A percentile compares a stretch with the other conserved stretches of the same genome.
These are phyloP conservation scores for Oreortyx pictus DNA, from an alignment of 2,797 vertebrate species.

Conservation along the genomic window DNA sequence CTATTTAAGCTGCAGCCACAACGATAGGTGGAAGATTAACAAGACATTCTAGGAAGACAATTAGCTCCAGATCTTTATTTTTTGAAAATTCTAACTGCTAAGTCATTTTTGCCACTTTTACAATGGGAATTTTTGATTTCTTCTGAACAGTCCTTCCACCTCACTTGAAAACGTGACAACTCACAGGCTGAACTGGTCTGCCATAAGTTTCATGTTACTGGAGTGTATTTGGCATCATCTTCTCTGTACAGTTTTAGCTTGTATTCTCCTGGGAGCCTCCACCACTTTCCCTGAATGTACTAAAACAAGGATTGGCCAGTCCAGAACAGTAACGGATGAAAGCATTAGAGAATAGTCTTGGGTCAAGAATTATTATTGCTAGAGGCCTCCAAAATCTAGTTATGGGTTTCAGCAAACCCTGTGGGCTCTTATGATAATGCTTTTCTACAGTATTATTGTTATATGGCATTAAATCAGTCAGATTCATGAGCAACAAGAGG, in stretches of 20 bases:
- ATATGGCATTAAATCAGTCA: conserved; percentile 84
- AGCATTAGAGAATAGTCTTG: conserved; percentile 73
- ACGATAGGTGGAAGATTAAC: conserved; percentile 62
- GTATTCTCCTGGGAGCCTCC: conserved; percentile 14
- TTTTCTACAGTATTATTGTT: conserved; percentile 83
- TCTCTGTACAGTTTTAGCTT: conserved; percentile 33
- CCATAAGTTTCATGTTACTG: conserved; percentile 9
- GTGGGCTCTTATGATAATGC: conserved; percentile 82
- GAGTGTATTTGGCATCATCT: conserved; percentile 46
- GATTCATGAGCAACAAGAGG: conserved; percentile 86
- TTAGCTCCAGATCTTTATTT: conserved; percentile 65
- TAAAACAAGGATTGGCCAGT: conserved; percentile 37
- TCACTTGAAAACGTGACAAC: conserved; percentile 66
- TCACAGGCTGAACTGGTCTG: conserved; percentile 51
- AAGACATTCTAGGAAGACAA: conserved; percentile 65
- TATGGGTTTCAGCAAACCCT: conserved; percentile 81
- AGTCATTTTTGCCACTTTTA: conserved; percentile 16
- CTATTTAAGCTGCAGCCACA: conserved; percentile 64
- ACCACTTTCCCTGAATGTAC: conserved; percentile 31
- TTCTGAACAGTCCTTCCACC: background rate
- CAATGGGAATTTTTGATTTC: background rate
- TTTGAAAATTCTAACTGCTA: conserved; percentile 37
- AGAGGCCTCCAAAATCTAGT: conserved; percentile 79
- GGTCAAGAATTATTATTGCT: conserved; percentile 81
- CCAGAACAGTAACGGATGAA: conserved; percentile 58